phyloP scores from a whole-genome alignment of 2,888 invertebrate genomes.

The Chymomyza procnemis region DNA sequence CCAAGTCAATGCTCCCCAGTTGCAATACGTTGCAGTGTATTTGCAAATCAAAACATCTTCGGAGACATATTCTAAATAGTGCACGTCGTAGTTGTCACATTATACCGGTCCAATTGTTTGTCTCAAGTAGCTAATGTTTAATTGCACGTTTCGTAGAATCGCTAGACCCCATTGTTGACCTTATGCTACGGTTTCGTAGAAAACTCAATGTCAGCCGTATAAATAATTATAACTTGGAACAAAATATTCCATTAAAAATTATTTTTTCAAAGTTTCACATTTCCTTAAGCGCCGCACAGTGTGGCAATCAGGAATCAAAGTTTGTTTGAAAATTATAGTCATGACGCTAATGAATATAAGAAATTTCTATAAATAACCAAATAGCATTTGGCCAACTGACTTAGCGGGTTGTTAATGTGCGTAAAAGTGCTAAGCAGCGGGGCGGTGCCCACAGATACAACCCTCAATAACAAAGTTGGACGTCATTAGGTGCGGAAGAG shows the following conservation, averaged over 20 bases:
- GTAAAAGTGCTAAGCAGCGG: background rate
- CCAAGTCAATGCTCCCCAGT: no score
- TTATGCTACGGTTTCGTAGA: no score
- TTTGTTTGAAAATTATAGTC: slow-evolving; percentile 8
- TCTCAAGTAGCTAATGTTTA: no score
- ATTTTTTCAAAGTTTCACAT: background rate
- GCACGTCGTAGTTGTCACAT: no score
- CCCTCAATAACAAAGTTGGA: background rate
- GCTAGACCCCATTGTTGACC: no score
- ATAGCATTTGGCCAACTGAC: background rate
- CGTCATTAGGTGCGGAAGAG: background rate
- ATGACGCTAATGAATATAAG: slow-evolving; percentile 43
- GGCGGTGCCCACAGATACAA: background rate
- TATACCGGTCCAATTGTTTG: no score
- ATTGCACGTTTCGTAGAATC: no score
- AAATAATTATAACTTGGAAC: no score
- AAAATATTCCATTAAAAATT: background rate
- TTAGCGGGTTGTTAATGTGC: background rate
- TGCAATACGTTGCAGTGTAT: no score
- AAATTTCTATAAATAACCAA: slow-evolving; percentile 38
- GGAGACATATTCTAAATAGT: no score
- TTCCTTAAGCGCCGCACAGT: background rate
- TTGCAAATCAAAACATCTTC: no score
- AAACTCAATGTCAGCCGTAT: no score
- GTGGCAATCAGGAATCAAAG: background rate